Percentiles rank a stretch among this genome's conserved stretches.
phyloP scores from a whole-genome alignment of 2,888 invertebrate species.

The Trachelus stipa region DNA sequence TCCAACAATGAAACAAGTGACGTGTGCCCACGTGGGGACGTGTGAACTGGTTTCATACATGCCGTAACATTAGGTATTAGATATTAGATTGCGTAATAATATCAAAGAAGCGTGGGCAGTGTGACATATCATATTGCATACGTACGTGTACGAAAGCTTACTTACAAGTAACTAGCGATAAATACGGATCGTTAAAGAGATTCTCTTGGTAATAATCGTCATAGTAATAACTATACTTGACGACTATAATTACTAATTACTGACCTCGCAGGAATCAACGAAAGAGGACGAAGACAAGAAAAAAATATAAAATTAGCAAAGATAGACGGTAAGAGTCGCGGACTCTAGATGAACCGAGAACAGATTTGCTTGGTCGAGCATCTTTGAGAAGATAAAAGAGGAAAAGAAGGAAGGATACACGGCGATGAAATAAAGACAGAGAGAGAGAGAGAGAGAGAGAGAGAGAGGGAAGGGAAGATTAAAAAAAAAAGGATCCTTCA shows the following conservation, averaged over 20 bases:
- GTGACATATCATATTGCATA: too few relatives aligned
- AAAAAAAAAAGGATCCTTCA: conserved; percentile 26
- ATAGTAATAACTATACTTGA: not conserved
- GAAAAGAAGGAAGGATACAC: not conserved
- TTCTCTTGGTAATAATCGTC: not conserved
- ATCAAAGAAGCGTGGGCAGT: not conserved
- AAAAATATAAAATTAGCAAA: not conserved
- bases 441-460: not conserved
- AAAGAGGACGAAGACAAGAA: not conserved
- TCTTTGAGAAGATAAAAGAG: not conserved
- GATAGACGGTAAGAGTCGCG: not conserved
- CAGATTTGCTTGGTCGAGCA: not conserved
- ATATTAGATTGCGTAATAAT: not conserved
- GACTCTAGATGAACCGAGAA: not conserved
- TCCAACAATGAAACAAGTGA: not conserved
- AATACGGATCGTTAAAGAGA: not conserved
- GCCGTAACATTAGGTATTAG: conserved; percentile 19
- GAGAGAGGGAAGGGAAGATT: not conserved
- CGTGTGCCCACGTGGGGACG: conserved; percentile 18
- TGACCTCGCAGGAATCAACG: not conserved
- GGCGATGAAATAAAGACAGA: not conserved
- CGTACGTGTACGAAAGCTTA: not conserved
- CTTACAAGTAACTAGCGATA: not conserved
- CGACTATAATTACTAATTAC: not conserved
- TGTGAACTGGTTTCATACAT: conserved; percentile 42